Evolutionary conservation across 2,113 vertebrate genomes (phyloP).

Genomic region (Marcusenius ussheri): DNA sequence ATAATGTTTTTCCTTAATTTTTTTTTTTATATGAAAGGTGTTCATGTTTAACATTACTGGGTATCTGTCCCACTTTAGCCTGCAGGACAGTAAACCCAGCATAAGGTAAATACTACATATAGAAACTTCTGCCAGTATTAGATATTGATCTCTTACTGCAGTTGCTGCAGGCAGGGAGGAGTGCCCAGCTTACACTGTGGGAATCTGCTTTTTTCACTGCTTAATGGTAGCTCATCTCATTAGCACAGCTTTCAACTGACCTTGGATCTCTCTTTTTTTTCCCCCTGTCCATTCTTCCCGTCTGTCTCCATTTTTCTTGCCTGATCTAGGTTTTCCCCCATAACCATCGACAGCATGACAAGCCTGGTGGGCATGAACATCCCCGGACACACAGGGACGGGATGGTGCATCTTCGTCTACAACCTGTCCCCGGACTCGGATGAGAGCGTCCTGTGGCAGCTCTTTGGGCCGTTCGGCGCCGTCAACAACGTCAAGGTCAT

Average conservation of each 20-base stretch:
- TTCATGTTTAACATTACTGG: neutral
- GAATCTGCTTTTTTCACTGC: slow-evolving; percentile 1
- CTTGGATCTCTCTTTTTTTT: slow-evolving; percentile 12
- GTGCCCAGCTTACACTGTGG: neutral
- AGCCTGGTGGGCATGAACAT: slow-evolving; percentile 99
- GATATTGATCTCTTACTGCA: neutral
- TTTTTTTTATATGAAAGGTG: neutral
- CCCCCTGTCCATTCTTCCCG: slow-evolving; percentile 11
- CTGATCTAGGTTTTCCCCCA: slow-evolving; percentile 86
- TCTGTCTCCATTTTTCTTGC: slow-evolving; percentile 11
- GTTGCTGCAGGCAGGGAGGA: neutral
- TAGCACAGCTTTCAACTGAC: slow-evolving; percentile 1
- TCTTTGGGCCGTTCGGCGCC: slow-evolving; percentile 96
- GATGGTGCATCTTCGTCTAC: slow-evolving; percentile 99
- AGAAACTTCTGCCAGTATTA: neutral
- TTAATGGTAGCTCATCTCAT: slow-evolving; percentile 4
- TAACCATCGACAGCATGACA: slow-evolving; percentile 99
- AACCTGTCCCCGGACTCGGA: slow-evolving; percentile 98
- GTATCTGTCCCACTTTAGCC: neutral
- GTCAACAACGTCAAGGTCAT: slow-evolving; percentile 99
- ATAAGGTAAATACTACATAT: neutral
- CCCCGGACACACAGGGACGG: slow-evolving; percentile 94
- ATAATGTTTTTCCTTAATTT: neutral
- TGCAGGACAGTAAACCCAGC: neutral
- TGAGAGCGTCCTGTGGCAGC: slow-evolving; percentile 98